Conservation (phyloP, 2,113 vertebrate genomes). For the Clarias batrachus region DNA sequence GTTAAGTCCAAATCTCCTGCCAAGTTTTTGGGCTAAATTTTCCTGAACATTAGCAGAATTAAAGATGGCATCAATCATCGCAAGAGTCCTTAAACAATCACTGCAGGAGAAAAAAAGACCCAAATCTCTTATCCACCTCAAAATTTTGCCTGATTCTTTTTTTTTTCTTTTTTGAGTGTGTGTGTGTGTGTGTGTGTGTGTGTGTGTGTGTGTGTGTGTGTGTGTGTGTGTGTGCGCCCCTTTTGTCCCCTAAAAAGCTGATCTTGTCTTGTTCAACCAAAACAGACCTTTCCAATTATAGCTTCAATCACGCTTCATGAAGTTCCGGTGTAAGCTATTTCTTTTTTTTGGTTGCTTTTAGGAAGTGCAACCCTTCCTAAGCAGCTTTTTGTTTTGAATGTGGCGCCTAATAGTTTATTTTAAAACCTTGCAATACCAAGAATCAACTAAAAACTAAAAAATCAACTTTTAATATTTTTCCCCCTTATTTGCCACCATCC, state of each 20-base stretch:
- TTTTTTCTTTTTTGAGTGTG: too few species aligned
- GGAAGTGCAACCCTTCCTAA: conserved; percentile 34
- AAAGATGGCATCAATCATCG: neutral
- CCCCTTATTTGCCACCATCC: neutral
- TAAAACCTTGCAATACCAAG: neutral
- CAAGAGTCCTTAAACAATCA: neutral
- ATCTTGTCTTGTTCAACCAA: neutral
- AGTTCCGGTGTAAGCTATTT: neutral
- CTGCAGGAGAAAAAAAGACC: neutral
- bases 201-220: too few species aligned
- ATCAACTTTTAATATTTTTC: neutral
- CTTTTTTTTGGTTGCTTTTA: conserved; percentile 12
- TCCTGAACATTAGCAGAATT: neutral
- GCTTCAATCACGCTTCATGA: conserved; percentile 4
- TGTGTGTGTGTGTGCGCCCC: neutral
- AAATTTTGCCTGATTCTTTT: neutral
- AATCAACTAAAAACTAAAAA: neutral
- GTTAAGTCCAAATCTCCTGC: neutral
- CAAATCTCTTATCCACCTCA: neutral
- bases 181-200: too few species aligned
- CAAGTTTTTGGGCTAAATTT: neutral
- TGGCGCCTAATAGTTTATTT: conserved; percentile 32
- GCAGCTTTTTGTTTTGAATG: conserved; percentile 11
- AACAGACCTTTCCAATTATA: neutral
- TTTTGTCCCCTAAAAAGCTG: neutral